Evolutionary conservation across 2,888 invertebrate species (phyloP).

Genomic region (Salticus scenicus): DNA sequence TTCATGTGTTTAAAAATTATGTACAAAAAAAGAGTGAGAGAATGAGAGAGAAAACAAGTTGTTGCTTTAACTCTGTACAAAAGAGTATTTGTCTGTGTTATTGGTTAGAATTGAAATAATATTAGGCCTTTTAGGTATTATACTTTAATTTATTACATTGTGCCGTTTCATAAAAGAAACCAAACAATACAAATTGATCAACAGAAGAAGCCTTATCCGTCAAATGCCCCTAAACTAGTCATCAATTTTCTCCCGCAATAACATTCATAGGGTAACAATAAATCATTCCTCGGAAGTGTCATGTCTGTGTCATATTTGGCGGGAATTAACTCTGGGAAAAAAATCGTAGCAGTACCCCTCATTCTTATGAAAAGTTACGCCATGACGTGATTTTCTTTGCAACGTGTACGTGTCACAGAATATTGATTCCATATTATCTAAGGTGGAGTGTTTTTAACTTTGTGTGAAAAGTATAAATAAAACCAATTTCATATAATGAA

Average conservation of each 20-base stretch:
- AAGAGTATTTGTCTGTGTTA: too few species aligned
- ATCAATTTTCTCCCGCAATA: not conserved
- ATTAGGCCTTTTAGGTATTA: too few species aligned
- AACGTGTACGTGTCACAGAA: not conserved
- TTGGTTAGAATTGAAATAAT: too few species aligned
- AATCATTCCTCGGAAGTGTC: not conserved
- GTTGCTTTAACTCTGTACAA: too few species aligned
- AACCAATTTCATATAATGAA: too few species aligned
- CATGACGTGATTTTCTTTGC: not conserved
- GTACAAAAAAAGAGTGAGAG: too few species aligned
- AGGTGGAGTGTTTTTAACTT: not conserved
- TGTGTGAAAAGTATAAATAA: not conserved
- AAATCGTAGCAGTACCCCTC: not conserved
- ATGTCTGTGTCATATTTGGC: not conserved
- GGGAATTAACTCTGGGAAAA: not conserved
- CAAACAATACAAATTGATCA: too few species aligned
- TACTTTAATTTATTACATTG: too few species aligned
- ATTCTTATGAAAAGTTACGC: not conserved
- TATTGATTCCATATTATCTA: not conserved
- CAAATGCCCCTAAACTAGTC: too few species aligned
- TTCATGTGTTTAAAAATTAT: too few species aligned
- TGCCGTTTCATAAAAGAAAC: too few species aligned
- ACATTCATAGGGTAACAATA: constrained; percentile 4
- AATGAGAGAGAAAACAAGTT: too few species aligned
- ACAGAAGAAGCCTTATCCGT: not conserved